Base-by-base conservation (phyloP, 2,888 invertebrate species). In the Drosophila fungiperda region DNA sequence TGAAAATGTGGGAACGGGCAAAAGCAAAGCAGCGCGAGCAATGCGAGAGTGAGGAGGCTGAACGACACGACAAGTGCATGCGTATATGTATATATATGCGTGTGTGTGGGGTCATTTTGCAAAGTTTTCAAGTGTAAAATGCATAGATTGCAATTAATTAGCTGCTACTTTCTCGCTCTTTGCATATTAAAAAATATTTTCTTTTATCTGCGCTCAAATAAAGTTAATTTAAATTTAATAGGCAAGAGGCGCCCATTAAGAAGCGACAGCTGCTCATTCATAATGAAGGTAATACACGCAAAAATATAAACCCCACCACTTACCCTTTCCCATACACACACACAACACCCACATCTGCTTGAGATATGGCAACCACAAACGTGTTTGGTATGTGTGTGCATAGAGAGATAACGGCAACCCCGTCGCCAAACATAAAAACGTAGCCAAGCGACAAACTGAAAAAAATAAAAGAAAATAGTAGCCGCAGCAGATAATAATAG, bases 351-450 rank as follows among this genome's bases (percentile, higher is more conserved):
- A 72, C 52, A 65, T 54, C 26, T 11, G 50, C 26, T 57, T 63
- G 68, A 68, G 73, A 76, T 76, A 73, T 70, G 61, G 69, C 68
- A 81, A 70, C 82, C 73, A 73, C 74, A 82, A 76, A 78, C 78
- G 78, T 80, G 75, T 76, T 26, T 15, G 7, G 12, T n/a, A 12
- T 55, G n/a, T 29, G 26, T 38, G 23, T 50, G 17, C n/a, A 32
- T n/a, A 77, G 79, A 72, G 63, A 80, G 80, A 87, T 85, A 85
- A 83, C 87, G 84, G 86, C 72, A 80, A 85, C 83, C 74, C 81
- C 80, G 76, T 60, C 72, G 63, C 57, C 69, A 78, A 72, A 72
- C 77, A 83, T 80, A 82, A 83, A 83, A 86, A 86, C 79, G 73
- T 83, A 83, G 71, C 75, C 80, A 76, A 82, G 76, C 82, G 76